A percentile compares a stretch with the other conserved stretches of the same genome.
phyloP scores from a whole-genome alignment of 2,797 vertebrate genomes.

The Protonibea diacanthus region DNA sequence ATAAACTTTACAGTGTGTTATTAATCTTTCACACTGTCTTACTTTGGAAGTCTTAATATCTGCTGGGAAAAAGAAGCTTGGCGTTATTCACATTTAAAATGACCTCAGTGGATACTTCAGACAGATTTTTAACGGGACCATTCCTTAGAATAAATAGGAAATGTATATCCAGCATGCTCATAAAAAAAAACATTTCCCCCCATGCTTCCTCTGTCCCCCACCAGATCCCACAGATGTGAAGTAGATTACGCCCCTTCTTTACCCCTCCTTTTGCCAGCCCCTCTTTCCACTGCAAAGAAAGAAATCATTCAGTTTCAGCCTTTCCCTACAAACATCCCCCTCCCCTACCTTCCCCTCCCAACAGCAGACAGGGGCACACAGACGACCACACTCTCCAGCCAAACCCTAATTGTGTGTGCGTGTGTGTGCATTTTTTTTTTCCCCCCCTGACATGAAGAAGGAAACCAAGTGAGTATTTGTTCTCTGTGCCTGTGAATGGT shows the following conservation, averaged over 20 bases:
- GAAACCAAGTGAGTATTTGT: conserved; percentile 67
- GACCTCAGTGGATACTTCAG: not conserved
- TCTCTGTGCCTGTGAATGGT: conserved; percentile 63
- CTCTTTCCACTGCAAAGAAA: conserved; percentile 82
- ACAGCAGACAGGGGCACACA: conserved; percentile 74
- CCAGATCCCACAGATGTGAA: conserved; percentile 83
- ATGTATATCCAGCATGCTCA: conserved; percentile 48
- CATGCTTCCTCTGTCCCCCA: conserved; percentile 58
- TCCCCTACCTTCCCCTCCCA: conserved; percentile 63
- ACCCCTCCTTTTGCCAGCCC: conserved; percentile 61
- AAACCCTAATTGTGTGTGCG: conserved; percentile 72
- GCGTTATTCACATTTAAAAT: conserved; percentile 14
- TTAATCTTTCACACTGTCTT: not conserved
- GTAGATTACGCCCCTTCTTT: conserved; percentile 76
- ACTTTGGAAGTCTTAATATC: not conserved
- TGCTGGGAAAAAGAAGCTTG: not conserved
- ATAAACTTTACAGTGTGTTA: not conserved
- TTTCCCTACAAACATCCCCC: conserved; percentile 70
- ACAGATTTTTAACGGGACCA: conserved; percentile 1
- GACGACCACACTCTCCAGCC: conserved; percentile 72
- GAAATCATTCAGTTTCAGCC: conserved; percentile 82
- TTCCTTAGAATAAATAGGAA: conserved; percentile 45
- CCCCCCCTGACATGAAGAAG: conserved; percentile 71
- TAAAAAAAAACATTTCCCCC: conserved; percentile 53
- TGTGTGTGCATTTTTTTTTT: conserved; percentile 66